Evolutionary conservation across 2,888 invertebrate genomes (phyloP).

Genomic region (Phengaris arion): DNA sequence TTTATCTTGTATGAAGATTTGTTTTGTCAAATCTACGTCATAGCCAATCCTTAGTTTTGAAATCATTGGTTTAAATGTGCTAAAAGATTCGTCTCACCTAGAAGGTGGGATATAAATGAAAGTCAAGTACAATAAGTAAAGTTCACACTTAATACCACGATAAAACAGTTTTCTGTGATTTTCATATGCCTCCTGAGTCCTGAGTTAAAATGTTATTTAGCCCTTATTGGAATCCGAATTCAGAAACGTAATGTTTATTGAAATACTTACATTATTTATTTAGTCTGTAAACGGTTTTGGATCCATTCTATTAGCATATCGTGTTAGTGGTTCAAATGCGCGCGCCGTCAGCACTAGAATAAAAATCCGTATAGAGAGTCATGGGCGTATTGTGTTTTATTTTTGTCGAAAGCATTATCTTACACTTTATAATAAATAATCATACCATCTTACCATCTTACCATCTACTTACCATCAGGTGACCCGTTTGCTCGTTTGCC

Average conservation of each 20-base stretch:
- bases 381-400: neutral
- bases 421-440: too few relatives aligned
- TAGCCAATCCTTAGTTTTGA: too few relatives aligned
- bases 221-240: constrained; percentile 9
- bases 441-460: too few relatives aligned
- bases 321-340: constrained; percentile 51
- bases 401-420: too few relatives aligned
- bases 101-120: too few relatives aligned
- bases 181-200: neutral
- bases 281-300: constrained; percentile 47
- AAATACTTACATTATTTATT: constrained; percentile 30
- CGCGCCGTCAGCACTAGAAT: constrained; percentile 30
- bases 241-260: constrained; percentile 14
- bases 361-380: neutral
- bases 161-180: neutral
- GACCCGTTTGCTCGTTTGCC: too few relatives aligned
- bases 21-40: too few relatives aligned
- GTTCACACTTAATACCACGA: neutral
- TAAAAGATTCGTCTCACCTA: too few relatives aligned
- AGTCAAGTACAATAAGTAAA: neutral
- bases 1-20: too few relatives aligned
- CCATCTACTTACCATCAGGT: too few relatives aligned
- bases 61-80: too few relatives aligned
- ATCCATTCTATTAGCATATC: constrained; percentile 58
- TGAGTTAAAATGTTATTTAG: neutral